Base-by-base conservation (phyloP, 92 coral and sea anemone genomes). In the Epizoanthus rinbou region DNA sequence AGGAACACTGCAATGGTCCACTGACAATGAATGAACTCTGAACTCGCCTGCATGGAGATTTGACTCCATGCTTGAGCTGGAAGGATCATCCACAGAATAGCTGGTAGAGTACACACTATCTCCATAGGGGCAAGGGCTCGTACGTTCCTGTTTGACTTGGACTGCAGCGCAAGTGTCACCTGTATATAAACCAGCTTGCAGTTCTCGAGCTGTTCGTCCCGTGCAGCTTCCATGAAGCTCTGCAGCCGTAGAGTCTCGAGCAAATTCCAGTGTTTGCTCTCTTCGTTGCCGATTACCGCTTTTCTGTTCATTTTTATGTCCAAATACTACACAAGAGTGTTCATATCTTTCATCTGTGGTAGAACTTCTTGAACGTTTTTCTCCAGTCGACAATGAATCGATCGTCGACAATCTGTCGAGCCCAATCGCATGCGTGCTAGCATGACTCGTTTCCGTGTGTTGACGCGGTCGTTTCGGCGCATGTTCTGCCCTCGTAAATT, bases 361-460 rank as follows among this genome's bases (percentile, higher is more conserved):
- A 50, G 22, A 33, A 13, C 16, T 11, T 15, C 19, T 15, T 15
- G 9, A 50, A 18, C 9, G 18, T 6, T 17, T 57, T 57, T 18
- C 56, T 68, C 54, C 69, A 76, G 16, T 76, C 69, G 69, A 68
- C n/a, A 60, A 59, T 37, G 81, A 76, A 31, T 21, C 81, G 10
- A 58, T 33, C 13, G 57, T 3, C 41, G 57, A 19, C 41, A 19
- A 37, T 19, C 19, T 68, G 14, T 19, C 35, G n/a, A 24, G 0
- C 43, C 65, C 80, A 74, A 24, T 54, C 41, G 80, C 52, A 39
- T 76, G 81, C 53, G 69, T 76, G 81, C 18, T 3, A 3, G 18
- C 68, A 75, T 13, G n/a, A 28, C 54, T n/a, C 35, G 69, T 76
- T 57, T 3, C 66, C 31, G 21, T 22, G 65, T 16, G n/a, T 25